Evolutionary conservation across 2,888 invertebrate genomes (phyloP), one percentile per base, ranked within the genome.

Genomic region (Rhogogaster chlorosoma): DNA sequence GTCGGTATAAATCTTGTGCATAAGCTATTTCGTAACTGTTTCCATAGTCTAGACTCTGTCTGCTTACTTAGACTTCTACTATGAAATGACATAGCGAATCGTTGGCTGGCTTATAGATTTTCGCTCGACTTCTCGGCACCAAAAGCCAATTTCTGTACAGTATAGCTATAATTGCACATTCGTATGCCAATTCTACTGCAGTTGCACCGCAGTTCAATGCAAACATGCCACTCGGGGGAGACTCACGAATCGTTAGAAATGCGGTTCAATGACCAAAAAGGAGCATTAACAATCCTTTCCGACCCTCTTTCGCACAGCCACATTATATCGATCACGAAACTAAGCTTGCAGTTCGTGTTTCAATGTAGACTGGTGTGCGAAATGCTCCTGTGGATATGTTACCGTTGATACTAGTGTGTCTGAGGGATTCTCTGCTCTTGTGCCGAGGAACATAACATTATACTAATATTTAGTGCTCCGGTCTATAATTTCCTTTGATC

Each of bases 211-310:
- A 38, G 38, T 32, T 18, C 36, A 10, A 38, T 71, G 22, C 71
- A 71, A 38, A 71, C 38, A 29, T 26, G 61, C 26, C 3, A 22
- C 12, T 61, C 12, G 9, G 12, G 61, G 61, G 2, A 26, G 64
- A 32, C 67, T 67, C 73, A 7, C 22, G 80, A 57, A n/a, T 80
- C 70, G 83, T 29, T 71, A 26, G 70, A 29, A 36, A 10, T n/a
- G 77, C 88, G 86, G 90, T 90, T 91, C 91, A 91, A 90, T 88
- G 91, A 90, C 90, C 91, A 90, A 91, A 91, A 90, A 89, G 88
- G 88, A 88, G 87, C 88, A 86, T 86, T 42, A 12, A 2, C 38
- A 12, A 42, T 38, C 22, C 67, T 61, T 67, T n/a, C 42, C 18
- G 22, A 67, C 45, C 45, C 57, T 67, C 64, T 15, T 12, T 82